A percentile compares a stretch with the other conserved stretches of the same genome.
phyloP scores from a whole-genome alignment of 2,888 invertebrate genomes.

The Pelosia muscerda region DNA sequence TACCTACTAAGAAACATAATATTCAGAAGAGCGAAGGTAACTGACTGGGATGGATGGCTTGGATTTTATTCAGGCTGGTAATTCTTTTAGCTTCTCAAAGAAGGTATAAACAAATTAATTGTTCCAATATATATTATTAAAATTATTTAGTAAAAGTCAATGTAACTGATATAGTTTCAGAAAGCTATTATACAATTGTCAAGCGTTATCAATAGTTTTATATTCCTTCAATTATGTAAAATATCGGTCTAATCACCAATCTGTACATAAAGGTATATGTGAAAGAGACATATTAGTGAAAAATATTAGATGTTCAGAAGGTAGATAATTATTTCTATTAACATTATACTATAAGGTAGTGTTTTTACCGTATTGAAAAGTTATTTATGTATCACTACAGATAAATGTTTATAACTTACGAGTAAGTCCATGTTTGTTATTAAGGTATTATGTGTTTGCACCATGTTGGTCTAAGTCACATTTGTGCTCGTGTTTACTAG shows the following conservation, averaged over 20 bases:
- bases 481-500: not conserved
- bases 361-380: not conserved
- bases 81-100: not conserved
- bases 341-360: constrained; percentile 1
- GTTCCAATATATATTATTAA: too few species aligned
- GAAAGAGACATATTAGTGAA: constrained; percentile 73
- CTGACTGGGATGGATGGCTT: too few species aligned
- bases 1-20: too few species aligned
- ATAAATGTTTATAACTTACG: constrained; percentile 13
- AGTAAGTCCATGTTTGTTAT: constrained; percentile 1
- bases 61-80: too few species aligned
- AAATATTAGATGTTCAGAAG: constrained; percentile 60
- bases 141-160: not conserved
- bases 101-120: not conserved
- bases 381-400: constrained; percentile 10
- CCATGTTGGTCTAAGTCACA: not conserved
- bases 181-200: not conserved
- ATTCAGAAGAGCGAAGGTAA: not conserved
- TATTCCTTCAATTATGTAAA: constrained; percentile 8
- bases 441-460: not conserved
- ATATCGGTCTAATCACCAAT: constrained; percentile 11
- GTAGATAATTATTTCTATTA: constrained; percentile 19
- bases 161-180: not conserved
- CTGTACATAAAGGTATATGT: constrained; percentile 57
- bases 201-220: not conserved